A percentile compares a stretch with the other conserved stretches of the same genome.
Conservation (phyloP, 2,797 vertebrate species). For the Tapera naevia region DNA sequence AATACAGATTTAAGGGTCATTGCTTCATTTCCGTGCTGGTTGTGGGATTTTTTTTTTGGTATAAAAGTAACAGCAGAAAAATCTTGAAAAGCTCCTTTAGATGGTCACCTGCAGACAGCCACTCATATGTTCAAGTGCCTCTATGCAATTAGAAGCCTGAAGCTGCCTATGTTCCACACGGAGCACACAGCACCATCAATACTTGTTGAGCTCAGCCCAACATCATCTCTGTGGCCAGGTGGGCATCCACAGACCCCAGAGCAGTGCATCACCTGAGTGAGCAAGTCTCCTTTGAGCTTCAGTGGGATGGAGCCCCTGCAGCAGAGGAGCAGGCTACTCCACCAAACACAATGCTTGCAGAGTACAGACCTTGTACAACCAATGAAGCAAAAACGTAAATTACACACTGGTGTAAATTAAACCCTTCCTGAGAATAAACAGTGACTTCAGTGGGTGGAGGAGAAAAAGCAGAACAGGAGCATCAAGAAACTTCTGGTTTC, state of each 20-base stretch:
- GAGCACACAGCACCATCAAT: fast-evolving
- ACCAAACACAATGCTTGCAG: fast-evolving
- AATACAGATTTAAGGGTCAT: background rate
- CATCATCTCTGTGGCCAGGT: fast-evolving
- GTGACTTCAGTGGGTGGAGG: background rate
- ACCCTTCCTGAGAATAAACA: background rate
- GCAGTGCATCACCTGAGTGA: fast-evolving
- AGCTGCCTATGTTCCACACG: background rate
- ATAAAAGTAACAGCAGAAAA: background rate
- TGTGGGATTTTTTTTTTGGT: background rate
- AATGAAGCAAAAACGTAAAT: fast-evolving
- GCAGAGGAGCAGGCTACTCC: fast-evolving
- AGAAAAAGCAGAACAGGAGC: background rate
- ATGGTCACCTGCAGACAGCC: background rate
- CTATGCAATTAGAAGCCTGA: background rate
- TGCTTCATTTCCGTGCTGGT: background rate
- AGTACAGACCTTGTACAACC: background rate
- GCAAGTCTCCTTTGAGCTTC: fast-evolving
- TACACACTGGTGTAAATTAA: background rate
- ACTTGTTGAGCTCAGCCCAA: too few species aligned
- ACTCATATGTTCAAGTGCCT: background rate
- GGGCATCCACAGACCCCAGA: fast-evolving
- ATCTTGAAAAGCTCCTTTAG: background rate
- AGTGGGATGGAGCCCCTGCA: background rate
- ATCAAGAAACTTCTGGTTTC: background rate